A percentile compares a stretch with the other conserved stretches of the same genome.
Conservation (phyloP, 2,888 invertebrate species). For the Podotricha telesiphe region DNA sequence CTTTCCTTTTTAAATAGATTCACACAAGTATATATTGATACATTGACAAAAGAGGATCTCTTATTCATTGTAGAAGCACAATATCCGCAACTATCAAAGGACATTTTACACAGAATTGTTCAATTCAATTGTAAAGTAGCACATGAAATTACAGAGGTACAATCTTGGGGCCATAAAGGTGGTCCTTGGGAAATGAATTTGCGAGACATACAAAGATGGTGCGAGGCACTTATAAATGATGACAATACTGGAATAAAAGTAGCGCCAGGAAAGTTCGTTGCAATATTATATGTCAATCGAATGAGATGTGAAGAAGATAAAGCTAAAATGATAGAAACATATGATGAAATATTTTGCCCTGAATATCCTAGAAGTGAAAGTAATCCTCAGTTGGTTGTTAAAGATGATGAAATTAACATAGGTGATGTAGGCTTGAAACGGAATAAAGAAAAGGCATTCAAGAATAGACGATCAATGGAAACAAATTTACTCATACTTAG, state of each 20-base stretch:
- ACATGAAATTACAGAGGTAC: constrained; percentile 84
- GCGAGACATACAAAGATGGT: constrained; percentile 97
- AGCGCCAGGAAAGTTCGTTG: constrained; percentile 86
- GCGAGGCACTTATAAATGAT: constrained; percentile 86
- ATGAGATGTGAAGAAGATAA: constrained; percentile 93
- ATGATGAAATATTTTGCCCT: constrained; percentile 76
- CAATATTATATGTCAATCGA: constrained; percentile 92
- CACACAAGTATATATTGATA: constrained; percentile 91
- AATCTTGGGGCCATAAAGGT: constrained; percentile 90
- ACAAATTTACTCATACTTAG: constrained; percentile 75
- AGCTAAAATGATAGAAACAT: constrained; percentile 84
- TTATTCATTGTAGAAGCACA: constrained; percentile 86
- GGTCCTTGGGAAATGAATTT: constrained; percentile 99
- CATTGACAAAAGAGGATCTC: constrained; percentile 86
- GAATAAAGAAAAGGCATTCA: constrained; percentile 66
- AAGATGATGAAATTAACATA: constrained; percentile 82
- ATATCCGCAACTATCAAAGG: constrained; percentile 84
- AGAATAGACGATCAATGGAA: constrained; percentile 63
- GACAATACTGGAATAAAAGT: constrained; percentile 53
- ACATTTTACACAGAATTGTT: constrained; percentile 88
- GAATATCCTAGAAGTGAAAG: constrained; percentile 77
- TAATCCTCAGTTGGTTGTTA: constrained; percentile 84
- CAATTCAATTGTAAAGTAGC: constrained; percentile 89
- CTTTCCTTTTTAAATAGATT: constrained; percentile 98
- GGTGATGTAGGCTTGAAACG: constrained; percentile 85